A percentile compares a stretch with the other conserved stretches of the same genome.
phyloP scores from a whole-genome alignment of 2,113 vertebrate genomes.

The Fregetta grallaria region DNA sequence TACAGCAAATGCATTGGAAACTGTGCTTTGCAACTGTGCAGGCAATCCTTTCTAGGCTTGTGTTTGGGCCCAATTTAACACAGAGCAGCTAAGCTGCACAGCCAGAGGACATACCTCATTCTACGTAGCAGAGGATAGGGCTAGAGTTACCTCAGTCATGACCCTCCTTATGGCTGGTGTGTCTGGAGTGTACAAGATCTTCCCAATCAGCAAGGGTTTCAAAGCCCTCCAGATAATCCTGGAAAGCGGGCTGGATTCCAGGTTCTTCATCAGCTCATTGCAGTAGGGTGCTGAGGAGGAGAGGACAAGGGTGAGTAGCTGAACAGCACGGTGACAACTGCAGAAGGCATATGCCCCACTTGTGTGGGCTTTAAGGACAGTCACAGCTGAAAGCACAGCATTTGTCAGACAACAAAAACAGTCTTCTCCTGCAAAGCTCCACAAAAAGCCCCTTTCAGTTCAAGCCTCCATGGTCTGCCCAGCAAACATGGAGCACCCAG shows the following conservation, averaged over 20 bases:
- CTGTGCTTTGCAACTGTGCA: background rate
- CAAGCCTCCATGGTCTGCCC: background rate
- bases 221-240: conserved; percentile 95
- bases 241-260: conserved; percentile 93
- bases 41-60: background rate
- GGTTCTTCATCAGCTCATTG: conserved; percentile 89
- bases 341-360: background rate
- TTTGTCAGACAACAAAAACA: background rate
- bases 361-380: background rate
- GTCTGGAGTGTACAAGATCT: conserved; percentile 94
- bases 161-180: conserved; percentile 85
- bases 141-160: conserved; percentile 86
- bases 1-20: background rate
- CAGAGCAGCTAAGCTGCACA: background rate
- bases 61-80: background rate
- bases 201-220: conserved; percentile 93
- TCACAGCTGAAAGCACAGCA: background rate
- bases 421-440: background rate
- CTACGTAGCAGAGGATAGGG: background rate
- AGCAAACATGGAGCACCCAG: background rate
- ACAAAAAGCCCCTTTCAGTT: background rate
- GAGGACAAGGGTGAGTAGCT: background rate
- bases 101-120: background rate
- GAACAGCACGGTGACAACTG: background rate
- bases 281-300: conserved; percentile 86